Conservation (phyloP, 2,888 invertebrate species). For the Diplolepis rosae region DNA sequence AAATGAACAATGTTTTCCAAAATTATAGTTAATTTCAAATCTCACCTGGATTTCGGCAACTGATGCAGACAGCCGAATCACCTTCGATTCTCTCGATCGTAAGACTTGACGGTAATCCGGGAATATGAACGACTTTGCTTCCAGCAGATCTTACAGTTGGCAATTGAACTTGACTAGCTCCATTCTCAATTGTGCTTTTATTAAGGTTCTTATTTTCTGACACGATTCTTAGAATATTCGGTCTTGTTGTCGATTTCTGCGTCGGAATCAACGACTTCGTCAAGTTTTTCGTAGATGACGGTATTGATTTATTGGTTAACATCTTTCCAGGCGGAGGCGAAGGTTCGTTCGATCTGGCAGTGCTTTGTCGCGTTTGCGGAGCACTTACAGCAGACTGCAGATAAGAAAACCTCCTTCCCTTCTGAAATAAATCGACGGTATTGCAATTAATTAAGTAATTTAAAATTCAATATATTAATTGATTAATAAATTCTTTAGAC, state of each 20-base stretch:
- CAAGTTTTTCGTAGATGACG: constrained; percentile 53
- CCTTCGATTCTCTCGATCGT: constrained; percentile 75
- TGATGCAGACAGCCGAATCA: constrained; percentile 72
- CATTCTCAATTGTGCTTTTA: constrained; percentile 56
- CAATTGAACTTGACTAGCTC: constrained; percentile 48
- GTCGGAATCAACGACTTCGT: constrained; percentile 60
- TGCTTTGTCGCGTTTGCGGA: constrained; percentile 75
- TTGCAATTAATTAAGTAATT: background rate
- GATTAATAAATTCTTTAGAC: background rate
- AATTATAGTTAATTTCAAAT: background rate
- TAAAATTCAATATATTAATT: background rate
- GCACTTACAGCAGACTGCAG: constrained; percentile 74
- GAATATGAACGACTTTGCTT: constrained; percentile 70
- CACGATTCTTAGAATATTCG: constrained; percentile 59
- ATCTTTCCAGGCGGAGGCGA: constrained; percentile 64
- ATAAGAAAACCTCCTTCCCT: constrained; percentile 74
- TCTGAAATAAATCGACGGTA: constrained; percentile 70
- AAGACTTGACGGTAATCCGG: constrained; percentile 75
- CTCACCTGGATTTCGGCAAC: constrained; percentile 75
- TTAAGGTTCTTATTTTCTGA: constrained; percentile 58
- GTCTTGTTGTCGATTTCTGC: constrained; percentile 61
- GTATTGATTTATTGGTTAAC: constrained; percentile 54
- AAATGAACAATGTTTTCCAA: background rate
- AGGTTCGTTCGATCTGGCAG: constrained; percentile 65
- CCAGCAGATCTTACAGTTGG: constrained; percentile 59